phyloP scores from a whole-genome alignment of 2,797 vertebrate genomes.

The Mastacembelus armatus region DNA sequence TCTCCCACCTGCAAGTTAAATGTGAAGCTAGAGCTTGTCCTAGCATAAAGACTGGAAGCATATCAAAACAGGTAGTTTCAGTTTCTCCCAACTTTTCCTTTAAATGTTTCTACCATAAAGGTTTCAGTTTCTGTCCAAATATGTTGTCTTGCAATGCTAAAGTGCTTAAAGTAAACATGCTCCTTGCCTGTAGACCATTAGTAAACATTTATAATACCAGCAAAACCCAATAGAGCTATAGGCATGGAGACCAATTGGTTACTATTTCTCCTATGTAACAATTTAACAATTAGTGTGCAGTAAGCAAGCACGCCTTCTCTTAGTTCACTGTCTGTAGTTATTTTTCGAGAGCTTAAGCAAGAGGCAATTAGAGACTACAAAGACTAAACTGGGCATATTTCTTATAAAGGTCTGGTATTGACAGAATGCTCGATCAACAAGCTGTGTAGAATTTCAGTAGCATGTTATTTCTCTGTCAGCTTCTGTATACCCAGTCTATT shows the following conservation, averaged over 20 bases:
- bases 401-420: slow-evolving; percentile 52
- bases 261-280: slow-evolving; percentile 43
- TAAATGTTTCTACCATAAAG: not conserved
- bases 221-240: slow-evolving; percentile 22
- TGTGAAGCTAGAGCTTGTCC: not conserved
- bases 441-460: slow-evolving; percentile 27
- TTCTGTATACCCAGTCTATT: slow-evolving; percentile 12
- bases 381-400: slow-evolving; percentile 55
- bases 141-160: not conserved
- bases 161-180: slow-evolving; percentile 6
- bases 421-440: slow-evolving; percentile 39
- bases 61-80: not conserved
- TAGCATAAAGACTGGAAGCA: not conserved
- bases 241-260: slow-evolving; percentile 21
- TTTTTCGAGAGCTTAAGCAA: slow-evolving; percentile 55
- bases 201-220: slow-evolving; percentile 16
- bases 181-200: slow-evolving; percentile 7
- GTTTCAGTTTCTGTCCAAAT: slow-evolving; percentile 7
- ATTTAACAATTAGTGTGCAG: slow-evolving; percentile 65
- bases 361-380: slow-evolving; percentile 58
- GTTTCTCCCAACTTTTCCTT: not conserved
- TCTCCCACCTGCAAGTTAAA: not conserved
- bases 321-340: slow-evolving; percentile 70
- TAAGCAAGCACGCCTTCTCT: slow-evolving; percentile 65
- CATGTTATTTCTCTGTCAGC: slow-evolving; percentile 21